A percentile compares a stretch with the other conserved stretches of the same genome.
Evolutionary conservation across 2,888 invertebrate genomes (phyloP).

Genomic region (Incurvaria masculella): DNA sequence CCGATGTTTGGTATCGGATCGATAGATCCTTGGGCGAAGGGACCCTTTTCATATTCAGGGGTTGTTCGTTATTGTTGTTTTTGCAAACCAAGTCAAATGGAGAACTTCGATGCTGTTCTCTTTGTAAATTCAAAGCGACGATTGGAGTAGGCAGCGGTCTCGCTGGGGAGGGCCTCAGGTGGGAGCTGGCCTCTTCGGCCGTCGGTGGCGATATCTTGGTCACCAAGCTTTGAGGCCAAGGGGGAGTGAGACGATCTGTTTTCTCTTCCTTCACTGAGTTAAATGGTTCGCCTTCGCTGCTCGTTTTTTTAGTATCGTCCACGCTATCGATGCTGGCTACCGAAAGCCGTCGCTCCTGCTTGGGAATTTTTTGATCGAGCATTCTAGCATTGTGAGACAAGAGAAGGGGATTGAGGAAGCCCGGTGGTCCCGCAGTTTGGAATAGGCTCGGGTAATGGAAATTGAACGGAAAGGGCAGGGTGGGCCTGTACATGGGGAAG

Average conservation of each 20-base stretch:
- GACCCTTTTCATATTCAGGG: conserved; percentile 24
- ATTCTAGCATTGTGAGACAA: conserved; percentile 60
- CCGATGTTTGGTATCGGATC: conserved; percentile 26
- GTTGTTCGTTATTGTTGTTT: conserved; percentile 30
- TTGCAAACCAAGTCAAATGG: conserved; percentile 38
- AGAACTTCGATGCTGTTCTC: conserved; percentile 35
- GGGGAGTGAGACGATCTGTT: conserved; percentile 56
- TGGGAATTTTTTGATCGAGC: conserved; percentile 51
- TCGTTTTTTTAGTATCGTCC: conserved; percentile 36
- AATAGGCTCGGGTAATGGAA: conserved; percentile 61
- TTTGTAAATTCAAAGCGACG: conserved; percentile 31
- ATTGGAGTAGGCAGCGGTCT: conserved; percentile 49
- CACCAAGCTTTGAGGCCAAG: conserved; percentile 38
- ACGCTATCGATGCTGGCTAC: conserved; percentile 46
- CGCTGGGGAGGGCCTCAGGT: conserved; percentile 63
- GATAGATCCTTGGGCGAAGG: conserved; percentile 40
- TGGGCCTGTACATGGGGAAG: conserved; percentile 70
- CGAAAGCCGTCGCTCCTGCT: conserved; percentile 44
- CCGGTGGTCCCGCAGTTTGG: conserved; percentile 55
- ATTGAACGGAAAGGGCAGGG: conserved; percentile 62
- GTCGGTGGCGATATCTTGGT: conserved; percentile 65
- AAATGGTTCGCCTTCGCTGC: conserved; percentile 30
- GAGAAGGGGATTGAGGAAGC: conserved; percentile 61
- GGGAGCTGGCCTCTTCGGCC: conserved; percentile 62
- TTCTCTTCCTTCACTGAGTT: conserved; percentile 28